A percentile compares a stretch with the other conserved stretches of the same genome.
phyloP scores from a whole-genome alignment of 2,888 invertebrate genomes.

The Hirtodrosophila duncani region DNA sequence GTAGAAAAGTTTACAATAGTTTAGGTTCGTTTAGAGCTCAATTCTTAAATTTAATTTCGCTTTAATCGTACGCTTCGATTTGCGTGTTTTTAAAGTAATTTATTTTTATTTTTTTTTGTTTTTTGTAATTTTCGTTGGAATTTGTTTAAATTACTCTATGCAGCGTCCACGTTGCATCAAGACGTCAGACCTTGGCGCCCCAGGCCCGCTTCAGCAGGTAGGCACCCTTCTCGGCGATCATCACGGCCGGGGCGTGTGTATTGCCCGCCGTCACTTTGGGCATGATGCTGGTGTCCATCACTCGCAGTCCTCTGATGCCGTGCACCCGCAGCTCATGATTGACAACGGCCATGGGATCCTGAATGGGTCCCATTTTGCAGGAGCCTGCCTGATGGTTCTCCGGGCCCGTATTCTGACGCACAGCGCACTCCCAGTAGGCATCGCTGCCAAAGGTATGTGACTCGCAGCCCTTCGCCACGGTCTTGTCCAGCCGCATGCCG shows the following conservation, averaged over 20 bases:
- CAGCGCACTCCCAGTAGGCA: slow-evolving; percentile 87
- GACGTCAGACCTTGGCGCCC: slow-evolving; percentile 76
- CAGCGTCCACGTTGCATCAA: slow-evolving; percentile 76
- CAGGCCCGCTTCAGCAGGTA: slow-evolving; percentile 77
- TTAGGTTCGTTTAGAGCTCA: slow-evolving; percentile 12
- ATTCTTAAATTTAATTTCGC: slow-evolving; percentile 54
- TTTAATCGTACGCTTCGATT: slow-evolving; percentile 29
- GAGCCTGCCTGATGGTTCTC: slow-evolving; percentile 91
- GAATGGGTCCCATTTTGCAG: slow-evolving; percentile 88
- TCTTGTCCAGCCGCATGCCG: slow-evolving; percentile 87
- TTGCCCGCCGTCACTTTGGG: slow-evolving; percentile 87
- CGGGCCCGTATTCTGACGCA: slow-evolving; percentile 85
- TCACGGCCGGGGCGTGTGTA: slow-evolving; percentile 87
- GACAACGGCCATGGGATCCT: slow-evolving; percentile 86
- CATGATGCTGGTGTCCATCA: slow-evolving; percentile 89
- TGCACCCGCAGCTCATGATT: slow-evolving; percentile 82
- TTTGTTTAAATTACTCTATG: slow-evolving; percentile 76
- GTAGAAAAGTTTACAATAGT: neutral
- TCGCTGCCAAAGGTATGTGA: slow-evolving; percentile 84
- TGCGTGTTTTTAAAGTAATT: neutral
- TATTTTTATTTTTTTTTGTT: slow-evolving; percentile 7
- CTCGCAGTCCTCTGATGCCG: slow-evolving; percentile 84
- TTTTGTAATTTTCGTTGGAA: slow-evolving; percentile 30
- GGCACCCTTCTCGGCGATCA: slow-evolving; percentile 87
- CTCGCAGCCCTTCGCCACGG: slow-evolving; percentile 87